Base-by-base conservation (phyloP, 2,113 vertebrate species). In the Tachuris rubrigastra region DNA sequence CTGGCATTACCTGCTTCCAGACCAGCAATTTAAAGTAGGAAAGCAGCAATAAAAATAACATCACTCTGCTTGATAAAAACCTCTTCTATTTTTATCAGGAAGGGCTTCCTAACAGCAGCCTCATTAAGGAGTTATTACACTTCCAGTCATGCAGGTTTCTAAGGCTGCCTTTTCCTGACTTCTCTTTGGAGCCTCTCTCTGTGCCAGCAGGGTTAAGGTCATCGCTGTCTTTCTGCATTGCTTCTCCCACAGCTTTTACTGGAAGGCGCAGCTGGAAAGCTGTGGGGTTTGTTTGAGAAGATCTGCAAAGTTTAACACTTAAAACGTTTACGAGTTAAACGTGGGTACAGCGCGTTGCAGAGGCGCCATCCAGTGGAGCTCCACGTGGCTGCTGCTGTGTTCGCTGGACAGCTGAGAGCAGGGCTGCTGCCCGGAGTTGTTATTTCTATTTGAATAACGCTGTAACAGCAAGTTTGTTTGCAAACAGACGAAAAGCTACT, bases 401-500 rank as follows among this genome's bases (percentile, higher is more conserved):
- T 2, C 10, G 5, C 5, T 13, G 6, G 6, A 2, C 1, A 2
- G 15, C 2, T 7, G 10, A 3, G 10, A 49, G 52, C 8, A 8
- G 15, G 9, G 25, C 52, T 67, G 67, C 25, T 59, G 50, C 28
- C 15, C 3, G 3, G 6, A 6, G 10, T 3, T 19, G 39, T 25
- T 42, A 23, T 14, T 53, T 19, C 1, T 50, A 0, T 50, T 20
- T 18, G 25, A 65, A 2, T 5, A 50, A 17, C 11, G 2, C 17
- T 22, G 33, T 1, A 31, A 19, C 10, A 10, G 30, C 27, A 6
- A 4, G 7, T 72, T 27, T 35, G 12, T 13, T 81, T 50, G 17
- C 11, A 37, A 33, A 20, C 25, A 11, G 65, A 22, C 24, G 12
- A 24, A 68, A 67, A 68, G 19, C 10, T 46, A 1, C 39, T 55